Conservation (phyloP, 2,888 invertebrate species). For the Ephialtes manifestator region DNA sequence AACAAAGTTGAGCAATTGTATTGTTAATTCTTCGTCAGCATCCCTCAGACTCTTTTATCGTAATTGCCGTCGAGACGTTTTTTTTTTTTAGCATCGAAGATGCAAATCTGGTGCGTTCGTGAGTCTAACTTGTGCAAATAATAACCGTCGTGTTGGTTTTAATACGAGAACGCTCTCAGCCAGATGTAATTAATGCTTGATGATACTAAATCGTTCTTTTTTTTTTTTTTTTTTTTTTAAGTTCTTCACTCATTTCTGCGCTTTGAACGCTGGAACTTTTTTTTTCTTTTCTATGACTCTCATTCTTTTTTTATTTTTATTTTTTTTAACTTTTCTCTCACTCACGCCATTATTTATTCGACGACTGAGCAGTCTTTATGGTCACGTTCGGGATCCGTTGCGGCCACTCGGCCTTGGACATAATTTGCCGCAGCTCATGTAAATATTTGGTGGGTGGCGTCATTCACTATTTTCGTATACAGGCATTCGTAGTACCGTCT, state of each 20-base stretch:
- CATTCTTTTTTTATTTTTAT: conserved; percentile 6
- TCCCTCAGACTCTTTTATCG: neutral
- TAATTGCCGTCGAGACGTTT: neutral
- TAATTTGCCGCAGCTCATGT: conserved; percentile 68
- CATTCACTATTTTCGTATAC: conserved; percentile 77
- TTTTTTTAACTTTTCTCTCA: conserved; percentile 9
- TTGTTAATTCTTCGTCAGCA: neutral
- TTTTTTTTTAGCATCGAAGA: conserved; percentile 9
- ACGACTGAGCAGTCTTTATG: conserved; percentile 43
- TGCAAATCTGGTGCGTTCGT: conserved; percentile 6
- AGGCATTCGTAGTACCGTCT: conserved; percentile 12
- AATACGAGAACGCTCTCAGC: conserved; percentile 11
- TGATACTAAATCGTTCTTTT: conserved; percentile 6
- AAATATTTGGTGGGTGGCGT: conserved; percentile 76
- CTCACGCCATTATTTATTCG: conserved; percentile 43
- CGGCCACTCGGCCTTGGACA: conserved; percentile 64
- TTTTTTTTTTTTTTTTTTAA: too few species aligned
- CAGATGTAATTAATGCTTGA: conserved; percentile 19
- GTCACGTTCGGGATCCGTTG: conserved; percentile 42
- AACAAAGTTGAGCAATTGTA: too few species aligned
- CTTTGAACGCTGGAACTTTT: neutral
- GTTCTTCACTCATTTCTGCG: neutral
- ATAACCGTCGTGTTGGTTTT: conserved; percentile 5
- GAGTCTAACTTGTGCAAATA: neutral
- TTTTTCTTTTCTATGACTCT: conserved; percentile 17